Conservation (phyloP, 2,113 vertebrate genomes). For the Heterotilapia buettikoferi region DNA sequence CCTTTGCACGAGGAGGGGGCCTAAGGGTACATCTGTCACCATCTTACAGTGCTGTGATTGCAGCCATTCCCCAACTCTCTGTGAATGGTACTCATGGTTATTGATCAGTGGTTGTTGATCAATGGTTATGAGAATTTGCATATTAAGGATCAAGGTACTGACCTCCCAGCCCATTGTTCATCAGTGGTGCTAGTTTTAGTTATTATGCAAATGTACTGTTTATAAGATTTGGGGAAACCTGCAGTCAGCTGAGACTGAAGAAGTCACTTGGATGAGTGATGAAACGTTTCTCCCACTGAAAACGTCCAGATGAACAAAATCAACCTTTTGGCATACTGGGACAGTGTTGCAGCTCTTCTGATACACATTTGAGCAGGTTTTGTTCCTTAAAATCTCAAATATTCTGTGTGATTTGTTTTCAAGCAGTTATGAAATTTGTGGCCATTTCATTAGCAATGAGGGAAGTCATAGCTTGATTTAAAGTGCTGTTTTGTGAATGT, state of each 20-base stretch:
- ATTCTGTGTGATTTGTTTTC: slow-evolving; percentile 6
- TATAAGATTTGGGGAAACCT: neutral
- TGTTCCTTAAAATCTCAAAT: slow-evolving; percentile 7
- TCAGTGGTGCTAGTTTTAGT: no score
- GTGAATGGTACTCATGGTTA: no score
- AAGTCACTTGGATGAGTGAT: neutral
- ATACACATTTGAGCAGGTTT: slow-evolving; percentile 14
- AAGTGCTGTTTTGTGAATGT: slow-evolving; percentile 37
- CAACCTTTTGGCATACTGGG: neutral
- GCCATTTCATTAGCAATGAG: slow-evolving; percentile 4
- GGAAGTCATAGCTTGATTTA: slow-evolving; percentile 7
- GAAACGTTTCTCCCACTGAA: neutral
- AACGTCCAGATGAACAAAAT: neutral
- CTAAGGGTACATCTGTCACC: no score
- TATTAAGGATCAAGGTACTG: no score
- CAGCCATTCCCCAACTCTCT: no score
- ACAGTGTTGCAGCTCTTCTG: slow-evolving; percentile 9
- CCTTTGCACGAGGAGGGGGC: no score
- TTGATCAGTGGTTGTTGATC: no score
- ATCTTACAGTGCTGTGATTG: no score
- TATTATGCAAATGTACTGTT: no score
- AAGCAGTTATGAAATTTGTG: slow-evolving; percentile 12
- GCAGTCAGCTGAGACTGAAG: neutral
- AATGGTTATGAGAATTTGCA: no score
- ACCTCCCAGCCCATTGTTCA: no score